phyloP scores from a whole-genome alignment of 2,113 vertebrate genomes.

The Entomyzon cyanotis region DNA sequence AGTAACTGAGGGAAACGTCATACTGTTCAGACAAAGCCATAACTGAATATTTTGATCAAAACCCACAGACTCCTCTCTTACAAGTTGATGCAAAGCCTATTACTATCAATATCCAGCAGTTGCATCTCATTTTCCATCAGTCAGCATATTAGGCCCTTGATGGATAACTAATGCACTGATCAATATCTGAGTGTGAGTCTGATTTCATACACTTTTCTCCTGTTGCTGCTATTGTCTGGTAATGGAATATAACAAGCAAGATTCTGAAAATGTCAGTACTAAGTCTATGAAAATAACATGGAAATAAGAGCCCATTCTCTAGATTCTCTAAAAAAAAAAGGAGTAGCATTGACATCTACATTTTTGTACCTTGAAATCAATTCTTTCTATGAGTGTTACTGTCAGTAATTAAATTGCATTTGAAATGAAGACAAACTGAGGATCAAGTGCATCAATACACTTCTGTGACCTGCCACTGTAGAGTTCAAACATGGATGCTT shows the following conservation, averaged over 20 bases:
- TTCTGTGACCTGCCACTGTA: neutral
- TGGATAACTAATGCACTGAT: constrained; percentile 49
- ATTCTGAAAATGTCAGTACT: neutral
- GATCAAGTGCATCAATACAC: neutral
- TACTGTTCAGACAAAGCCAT: neutral
- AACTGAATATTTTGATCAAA: constrained; percentile 3
- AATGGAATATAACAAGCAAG: neutral
- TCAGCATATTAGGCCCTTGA: constrained; percentile 20
- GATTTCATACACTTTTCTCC: neutral
- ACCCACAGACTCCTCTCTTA: neutral
- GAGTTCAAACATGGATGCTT: neutral
- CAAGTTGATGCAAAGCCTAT: constrained; percentile 20
- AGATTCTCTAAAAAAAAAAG: neutral
- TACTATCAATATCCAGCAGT: constrained; percentile 44
- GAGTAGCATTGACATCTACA: neutral
- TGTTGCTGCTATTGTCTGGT: neutral
- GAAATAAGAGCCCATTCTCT: neutral
- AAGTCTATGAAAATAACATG: neutral
- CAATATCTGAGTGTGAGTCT: constrained; percentile 30
- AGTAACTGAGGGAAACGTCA: neutral
- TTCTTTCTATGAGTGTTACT: neutral
- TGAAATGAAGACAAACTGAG: neutral
- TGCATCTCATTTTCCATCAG: constrained; percentile 49
- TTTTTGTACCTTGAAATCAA: neutral
- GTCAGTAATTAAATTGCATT: neutral